Base-by-base conservation (phyloP, 2,797 vertebrate species). In the Lacerta agilis region DNA sequence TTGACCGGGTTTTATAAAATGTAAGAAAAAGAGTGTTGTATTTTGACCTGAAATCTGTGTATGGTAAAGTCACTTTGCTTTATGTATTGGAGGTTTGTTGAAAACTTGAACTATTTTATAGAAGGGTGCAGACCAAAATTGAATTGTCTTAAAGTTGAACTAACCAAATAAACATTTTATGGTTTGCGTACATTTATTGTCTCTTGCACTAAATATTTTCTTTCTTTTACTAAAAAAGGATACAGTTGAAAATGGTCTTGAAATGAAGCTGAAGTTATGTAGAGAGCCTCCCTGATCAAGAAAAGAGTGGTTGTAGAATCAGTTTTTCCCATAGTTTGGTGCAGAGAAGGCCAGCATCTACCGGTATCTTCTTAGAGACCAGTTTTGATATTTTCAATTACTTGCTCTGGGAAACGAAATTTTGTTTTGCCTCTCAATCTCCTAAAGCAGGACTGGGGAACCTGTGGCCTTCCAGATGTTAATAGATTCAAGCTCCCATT, bases 41-140 rank as follows among this genome's bases (percentile, higher is more conserved):
- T 97, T 97, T 97, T 97, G 97, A 97, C 85, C 97, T 95, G 96
- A 96, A 95, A 96, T 96, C 96, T 97, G 96, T 95, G 95, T 97
- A 95, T 93, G 95, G 96, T 96, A 94, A 94, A 96, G 96, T 97
- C 96, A 96, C 94, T 96, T 96, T 96, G 96, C 96, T 97, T 97
- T 96, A 92, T 95, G 96, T 97, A 95, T 95, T 75, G 95, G 95
- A 97, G 96, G 95, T 96, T 97, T 95, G 94, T 96, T 96, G 96
- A 96, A 97, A 96, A 97, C 95, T 97, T 97, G 96, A 97, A 97
- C 95, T 94, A 95, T 97, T 97, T 97, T 97, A 94, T 97, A 97
- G 97, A 96, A 96, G 92, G 96, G 95, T 97, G 92, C 95, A 87
- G 94, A 97, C 95, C 95, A 97, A 97, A 96, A 96, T 93, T 81